Percentiles rank a stretch among this genome's conserved stretches.
phyloP scores from a whole-genome alignment of 2,113 vertebrate genomes.

The Lepisosteus oculatus region DNA sequence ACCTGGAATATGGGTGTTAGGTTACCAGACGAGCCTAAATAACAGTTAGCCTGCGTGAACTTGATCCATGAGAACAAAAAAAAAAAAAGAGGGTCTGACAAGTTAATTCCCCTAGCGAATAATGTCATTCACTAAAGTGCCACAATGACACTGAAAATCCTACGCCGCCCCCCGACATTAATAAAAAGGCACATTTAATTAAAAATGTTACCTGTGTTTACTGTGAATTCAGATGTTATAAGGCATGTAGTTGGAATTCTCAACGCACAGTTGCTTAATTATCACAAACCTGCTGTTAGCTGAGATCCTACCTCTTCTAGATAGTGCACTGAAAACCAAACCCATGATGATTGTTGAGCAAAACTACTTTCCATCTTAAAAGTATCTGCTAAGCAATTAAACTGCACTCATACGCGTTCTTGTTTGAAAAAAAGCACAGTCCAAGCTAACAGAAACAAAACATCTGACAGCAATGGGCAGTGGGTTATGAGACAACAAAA shows the following conservation, averaged over 20 bases:
- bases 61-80: constrained; percentile 49
- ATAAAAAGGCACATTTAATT: constrained; percentile 3
- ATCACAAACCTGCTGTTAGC: neutral
- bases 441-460: too few relatives aligned
- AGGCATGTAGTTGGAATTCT: neutral
- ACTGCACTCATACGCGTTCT: too few relatives aligned
- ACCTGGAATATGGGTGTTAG: constrained; percentile 57
- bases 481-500: too few relatives aligned
- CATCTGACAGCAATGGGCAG: too few relatives aligned
- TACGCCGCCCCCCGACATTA: neutral
- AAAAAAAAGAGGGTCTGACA: constrained; percentile 10
- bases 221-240: neutral
- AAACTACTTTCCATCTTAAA: too few relatives aligned
- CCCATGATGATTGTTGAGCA: neutral
- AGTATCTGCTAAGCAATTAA: too few relatives aligned
- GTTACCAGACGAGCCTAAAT: constrained; percentile 53
- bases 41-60: constrained; percentile 40
- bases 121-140: constrained; percentile 17
- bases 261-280: neutral
- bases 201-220: neutral
- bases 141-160: neutral
- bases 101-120: constrained; percentile 55
- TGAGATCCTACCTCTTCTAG: neutral
- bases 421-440: too few relatives aligned
- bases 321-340: neutral